These are phyloP conservation scores for Mycteria americana DNA, from an alignment of 2,797 vertebrate genomes.

Conservation along the genomic window DNA sequence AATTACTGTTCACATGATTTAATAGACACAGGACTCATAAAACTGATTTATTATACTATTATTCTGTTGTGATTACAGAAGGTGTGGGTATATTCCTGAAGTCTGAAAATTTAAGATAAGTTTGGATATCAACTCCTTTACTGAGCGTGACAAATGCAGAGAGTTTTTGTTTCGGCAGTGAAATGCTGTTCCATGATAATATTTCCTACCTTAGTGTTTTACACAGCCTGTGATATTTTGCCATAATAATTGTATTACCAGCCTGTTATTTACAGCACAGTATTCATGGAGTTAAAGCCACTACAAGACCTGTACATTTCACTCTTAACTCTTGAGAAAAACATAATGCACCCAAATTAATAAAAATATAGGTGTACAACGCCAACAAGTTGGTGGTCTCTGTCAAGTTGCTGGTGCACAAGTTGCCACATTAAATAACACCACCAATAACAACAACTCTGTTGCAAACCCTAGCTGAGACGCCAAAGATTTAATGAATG, in stretches of 20 bases:
- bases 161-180: not conserved
- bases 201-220: not conserved
- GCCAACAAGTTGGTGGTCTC: not conserved
- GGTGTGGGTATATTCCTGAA: not conserved
- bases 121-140: conserved; percentile 11
- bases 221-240: not conserved
- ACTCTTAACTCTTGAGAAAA: not conserved
- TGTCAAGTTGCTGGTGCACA: not conserved
- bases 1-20: conserved; percentile 55
- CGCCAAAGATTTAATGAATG: not conserved
- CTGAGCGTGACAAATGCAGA: not conserved
- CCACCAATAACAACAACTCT: not conserved
- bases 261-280: not conserved
- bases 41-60: conserved; percentile 39
- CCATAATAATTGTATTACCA: not conserved
- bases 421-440: not conserved
- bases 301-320: not conserved
- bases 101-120: conserved; percentile 40
- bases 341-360: not conserved
- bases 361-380: not conserved
- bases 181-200: not conserved
- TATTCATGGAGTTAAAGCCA: not conserved
- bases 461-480: not conserved
- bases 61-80: conserved; percentile 38
- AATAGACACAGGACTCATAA: conserved; percentile 20